Evolutionary conservation across 2,113 vertebrate species (phyloP).

Genomic region (Pantherophis guttatus): DNA sequence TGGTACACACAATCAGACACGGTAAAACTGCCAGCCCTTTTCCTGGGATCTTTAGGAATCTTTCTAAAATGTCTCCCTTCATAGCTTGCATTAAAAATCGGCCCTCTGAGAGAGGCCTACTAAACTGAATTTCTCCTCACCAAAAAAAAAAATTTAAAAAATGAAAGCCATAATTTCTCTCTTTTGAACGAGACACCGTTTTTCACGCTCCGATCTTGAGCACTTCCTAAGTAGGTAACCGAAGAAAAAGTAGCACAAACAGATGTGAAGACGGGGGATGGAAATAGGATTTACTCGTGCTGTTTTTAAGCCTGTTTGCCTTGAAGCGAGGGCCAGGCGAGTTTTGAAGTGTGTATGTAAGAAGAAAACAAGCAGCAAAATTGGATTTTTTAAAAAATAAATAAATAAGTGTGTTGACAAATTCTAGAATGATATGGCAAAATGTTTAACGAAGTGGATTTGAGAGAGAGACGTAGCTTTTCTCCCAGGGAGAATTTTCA

Average conservation of each 20-base stretch:
- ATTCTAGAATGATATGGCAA: background rate
- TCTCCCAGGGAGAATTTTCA: background rate
- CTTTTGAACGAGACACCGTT: slow-evolving; percentile 32
- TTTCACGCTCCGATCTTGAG: slow-evolving; percentile 18
- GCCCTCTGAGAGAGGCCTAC: slow-evolving; percentile 50
- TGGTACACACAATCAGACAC: background rate
- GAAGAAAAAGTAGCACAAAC: slow-evolving; percentile 26
- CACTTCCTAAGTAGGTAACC: slow-evolving; percentile 28
- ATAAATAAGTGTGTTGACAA: background rate
- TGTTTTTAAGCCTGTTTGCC: background rate
- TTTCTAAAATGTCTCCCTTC: slow-evolving; percentile 4
- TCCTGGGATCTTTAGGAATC: slow-evolving; percentile 29
- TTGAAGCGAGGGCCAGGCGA: background rate
- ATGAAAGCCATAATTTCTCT: slow-evolving; percentile 47
- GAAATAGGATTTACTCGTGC: slow-evolving; percentile 14
- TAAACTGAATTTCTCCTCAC: slow-evolving; percentile 51
- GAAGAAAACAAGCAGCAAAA: slow-evolving; percentile 23
- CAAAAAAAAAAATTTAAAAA: slow-evolving; percentile 15
- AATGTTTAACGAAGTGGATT: background rate
- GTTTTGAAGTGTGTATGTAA: background rate
- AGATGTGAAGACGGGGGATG: slow-evolving; percentile 7
- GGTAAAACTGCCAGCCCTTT: background rate
- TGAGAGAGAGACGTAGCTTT: background rate
- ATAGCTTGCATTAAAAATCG: slow-evolving; percentile 34
- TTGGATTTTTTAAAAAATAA: rapidly evolving